Percentiles rank a stretch among this genome's conserved stretches.
phyloP scores from a whole-genome alignment of 2,113 vertebrate genomes.

The pig (Sus scrofa) region DNA sequence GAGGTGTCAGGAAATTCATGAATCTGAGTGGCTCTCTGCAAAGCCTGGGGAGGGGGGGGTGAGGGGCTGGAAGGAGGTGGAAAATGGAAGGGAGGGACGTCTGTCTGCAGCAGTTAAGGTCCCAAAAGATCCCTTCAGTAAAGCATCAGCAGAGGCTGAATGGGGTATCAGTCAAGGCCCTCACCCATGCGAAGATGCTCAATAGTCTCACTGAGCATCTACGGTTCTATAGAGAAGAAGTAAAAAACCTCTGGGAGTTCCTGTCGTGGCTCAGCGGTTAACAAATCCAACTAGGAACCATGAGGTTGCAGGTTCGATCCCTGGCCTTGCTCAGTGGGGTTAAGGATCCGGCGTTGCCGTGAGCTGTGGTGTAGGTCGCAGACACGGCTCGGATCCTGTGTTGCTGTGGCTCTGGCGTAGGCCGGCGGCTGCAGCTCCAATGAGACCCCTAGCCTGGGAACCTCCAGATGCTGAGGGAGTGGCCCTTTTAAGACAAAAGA shows the following conservation, averaged over 20 bases:
- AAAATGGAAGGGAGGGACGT: accelerated
- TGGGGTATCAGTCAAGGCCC: background rate
- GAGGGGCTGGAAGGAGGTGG: background rate
- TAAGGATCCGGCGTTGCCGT: no score
- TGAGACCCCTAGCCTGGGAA: no score
- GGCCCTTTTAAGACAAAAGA: no score
- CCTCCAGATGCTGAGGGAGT: no score
- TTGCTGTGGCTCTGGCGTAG: no score
- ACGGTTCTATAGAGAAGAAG: background rate
- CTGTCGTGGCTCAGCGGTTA: no score
- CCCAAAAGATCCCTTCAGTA: background rate
- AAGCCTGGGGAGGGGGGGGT: background rate
- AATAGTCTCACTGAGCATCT: background rate
- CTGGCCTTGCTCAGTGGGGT: no score
- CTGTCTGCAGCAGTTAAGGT: background rate
- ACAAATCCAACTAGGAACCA: no score
- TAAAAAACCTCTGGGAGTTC: background rate
- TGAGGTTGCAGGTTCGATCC: no score
- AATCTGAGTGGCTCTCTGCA: background rate
- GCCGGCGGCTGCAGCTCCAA: no score
- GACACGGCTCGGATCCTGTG: no score
- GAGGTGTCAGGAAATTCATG: background rate
- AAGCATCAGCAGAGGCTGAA: background rate
- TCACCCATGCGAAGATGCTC: background rate
- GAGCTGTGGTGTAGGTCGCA: no score